Evolutionary conservation across 2,113 vertebrate species (phyloP), one percentile per base, ranked within the genome.

Genomic region (Chloebia gouldiae): DNA sequence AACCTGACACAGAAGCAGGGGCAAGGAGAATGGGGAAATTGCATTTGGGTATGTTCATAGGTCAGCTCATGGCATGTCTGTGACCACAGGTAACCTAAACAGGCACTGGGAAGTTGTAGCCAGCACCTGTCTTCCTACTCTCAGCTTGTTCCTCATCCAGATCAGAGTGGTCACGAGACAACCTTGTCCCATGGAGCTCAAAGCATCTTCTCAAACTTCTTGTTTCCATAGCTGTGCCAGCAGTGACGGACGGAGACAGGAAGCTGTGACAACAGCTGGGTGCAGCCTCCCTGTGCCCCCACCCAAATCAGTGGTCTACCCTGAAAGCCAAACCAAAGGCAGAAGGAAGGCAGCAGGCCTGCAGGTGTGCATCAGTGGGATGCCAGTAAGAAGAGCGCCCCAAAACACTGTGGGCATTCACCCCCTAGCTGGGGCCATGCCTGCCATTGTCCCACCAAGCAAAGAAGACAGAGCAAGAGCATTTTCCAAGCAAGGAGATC

Each of bases 161-260:
- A 84, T 42, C 35, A 57, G 72, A 83, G 64, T 0, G 2, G 22
- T 44, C 50, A 49, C 3, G 13, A 80, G 51, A 73, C 27, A 83
- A 51, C 17, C 7, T 70, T 33, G 42, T 45, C 78, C 35, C 73
- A 68, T 1, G 0, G 53, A 72, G 70, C 47, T 81, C 79, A 49
- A 23, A 54, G 84, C 40, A 61, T 33, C 42, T 66, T 35, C 45
- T 42, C 81, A 86, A 65, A 75, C 56, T 60, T 51, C 53, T 47
- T 40, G 20, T 19, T 59, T 88, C 54, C 87, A 64, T 22, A 80
- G 71, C 33, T 80, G 53, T 33, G 35, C 24, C 47, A 40, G 44
- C 49, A 69, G 69, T 17, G 27, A 80, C 0, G 0, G 27, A 80
- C 0, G 0, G 10, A 78, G 47, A 24, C 33, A 49, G 54, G 47